Evolutionary conservation across 2,113 vertebrate species (phyloP).

Genomic region (Corynorhinus townsendii): DNA sequence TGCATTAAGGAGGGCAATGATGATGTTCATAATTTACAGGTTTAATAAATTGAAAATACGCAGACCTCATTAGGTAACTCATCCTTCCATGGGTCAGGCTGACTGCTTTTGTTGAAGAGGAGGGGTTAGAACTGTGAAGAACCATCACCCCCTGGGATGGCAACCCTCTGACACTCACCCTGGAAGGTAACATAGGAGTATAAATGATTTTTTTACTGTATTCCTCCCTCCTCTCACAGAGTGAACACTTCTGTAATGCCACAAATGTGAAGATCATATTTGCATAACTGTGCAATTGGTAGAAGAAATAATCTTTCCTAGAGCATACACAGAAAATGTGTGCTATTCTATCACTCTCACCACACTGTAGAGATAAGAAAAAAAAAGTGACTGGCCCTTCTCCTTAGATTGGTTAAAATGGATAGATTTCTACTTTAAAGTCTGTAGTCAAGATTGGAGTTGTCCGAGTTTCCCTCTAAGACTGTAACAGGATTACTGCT

Average conservation of each 20-base stretch:
- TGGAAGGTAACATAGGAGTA: background rate
- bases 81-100: background rate
- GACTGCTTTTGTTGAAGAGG: background rate
- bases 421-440: background rate
- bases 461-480: background rate
- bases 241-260: background rate
- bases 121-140: background rate
- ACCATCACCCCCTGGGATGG: background rate
- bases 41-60: constrained; percentile 59
- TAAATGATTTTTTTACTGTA: background rate
- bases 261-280: background rate
- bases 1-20: background rate
- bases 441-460: background rate
- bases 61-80: background rate
- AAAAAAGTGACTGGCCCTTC: background rate
- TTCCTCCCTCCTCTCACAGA: background rate
- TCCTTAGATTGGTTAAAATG: background rate
- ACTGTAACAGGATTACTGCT: background rate
- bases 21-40: constrained; percentile 20
- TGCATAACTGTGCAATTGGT: background rate
- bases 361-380: background rate
- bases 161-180: background rate
- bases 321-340: background rate
- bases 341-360: accelerated
- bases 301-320: background rate